Base-by-base conservation (phyloP, 2,888 invertebrate genomes). In the Mechanitis mazaeus region DNA sequence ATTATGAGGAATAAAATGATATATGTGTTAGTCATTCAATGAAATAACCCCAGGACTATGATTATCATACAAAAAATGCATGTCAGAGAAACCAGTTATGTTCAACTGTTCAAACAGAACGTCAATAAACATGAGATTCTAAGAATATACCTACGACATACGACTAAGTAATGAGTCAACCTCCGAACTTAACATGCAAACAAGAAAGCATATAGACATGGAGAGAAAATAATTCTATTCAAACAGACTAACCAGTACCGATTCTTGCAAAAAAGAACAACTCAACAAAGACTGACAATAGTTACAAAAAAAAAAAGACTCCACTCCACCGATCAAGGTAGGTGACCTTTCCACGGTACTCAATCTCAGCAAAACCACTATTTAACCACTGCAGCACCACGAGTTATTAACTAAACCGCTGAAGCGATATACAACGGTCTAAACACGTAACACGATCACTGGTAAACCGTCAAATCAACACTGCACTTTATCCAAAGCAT, bases 341-440 rank as follows among this genome's bases (percentile, higher is more conserved):
- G 84, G 86, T 85, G 87, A 87, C 85, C 88, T 87, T 85, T 85
- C 75, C 83, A 79, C 79, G 73, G 80, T 78, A 77, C 78, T 84
- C 85, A 83, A 85, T 86, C 87, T 87, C 83, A 79, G 84, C 80
- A 79, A 78, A 83, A 78, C 79, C 81, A 84, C 85, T 84, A 81
- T 78, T 78, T 80, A 84, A 79, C 80, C 75, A 85, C 85, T 81
- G 83, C 82, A 82, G 80, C 85, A 84, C 82, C 84, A 82, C 79
- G 75, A 83, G 83, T 83, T 86, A 84, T 87, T 86, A 88, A 79
- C 83, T 79, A 81, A 85, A 81, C 77, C 86, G 81, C 79, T 85
- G 83, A 78, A 85, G 85, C 88, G 84, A 75, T 76, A 78, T 83
- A 75, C 86, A 87, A 87, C 89, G 87, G 89, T 87, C 75, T 7